Base-by-base conservation (phyloP, 2,888 invertebrate species). In the Pristionchus mayeri region DNA sequence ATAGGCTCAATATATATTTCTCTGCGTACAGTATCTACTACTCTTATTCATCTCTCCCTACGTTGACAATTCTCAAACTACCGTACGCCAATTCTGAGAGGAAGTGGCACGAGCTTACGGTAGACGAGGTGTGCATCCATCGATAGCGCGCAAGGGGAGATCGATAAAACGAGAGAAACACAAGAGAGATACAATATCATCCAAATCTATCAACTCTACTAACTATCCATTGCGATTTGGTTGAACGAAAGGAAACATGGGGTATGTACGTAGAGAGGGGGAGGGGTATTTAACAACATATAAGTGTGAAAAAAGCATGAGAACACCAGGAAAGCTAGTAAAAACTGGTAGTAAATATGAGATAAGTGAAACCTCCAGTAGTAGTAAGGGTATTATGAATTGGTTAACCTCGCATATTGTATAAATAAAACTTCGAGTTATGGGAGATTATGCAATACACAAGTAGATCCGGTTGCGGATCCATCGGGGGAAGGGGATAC, bases 311-410 rank as follows among this genome's bases (percentile, higher is more conserved):
- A 37, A 67, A 67, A 44, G 37, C 67, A 60, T 67, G 67, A 37
- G 67, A 67, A 67, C 67, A 67, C 37, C 21, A 60, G 67, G 67
- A 67, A 67, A 67, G 67, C 67, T 67, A 67, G 67, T 67, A n/a
- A 67, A 37, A 37, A 67, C 21, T 37, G 37, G 67, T 67, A 67
- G 67, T 67, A 21, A 67, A 67, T 37, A 67, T 67, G 40, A n/a
- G 67, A 67, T 67, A 67, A 60, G 67, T 67, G 67, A 37, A 40
- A 30, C 37, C 34, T 67, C 34, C 37, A 67, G 37, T 67, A 67
- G 67, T 67, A 67, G 67, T 67, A 67, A 37, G 60, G 54, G 27
- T 9, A 13, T 44, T 44, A 44, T 44, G 44, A 9, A 44, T 37
- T 16, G 67, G 67, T 67, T 67, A 67, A 67, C 34, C 67, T 34